phyloP scores from a whole-genome alignment of 2,888 invertebrate genomes.

The Spatulosminthurus flaviceps region DNA sequence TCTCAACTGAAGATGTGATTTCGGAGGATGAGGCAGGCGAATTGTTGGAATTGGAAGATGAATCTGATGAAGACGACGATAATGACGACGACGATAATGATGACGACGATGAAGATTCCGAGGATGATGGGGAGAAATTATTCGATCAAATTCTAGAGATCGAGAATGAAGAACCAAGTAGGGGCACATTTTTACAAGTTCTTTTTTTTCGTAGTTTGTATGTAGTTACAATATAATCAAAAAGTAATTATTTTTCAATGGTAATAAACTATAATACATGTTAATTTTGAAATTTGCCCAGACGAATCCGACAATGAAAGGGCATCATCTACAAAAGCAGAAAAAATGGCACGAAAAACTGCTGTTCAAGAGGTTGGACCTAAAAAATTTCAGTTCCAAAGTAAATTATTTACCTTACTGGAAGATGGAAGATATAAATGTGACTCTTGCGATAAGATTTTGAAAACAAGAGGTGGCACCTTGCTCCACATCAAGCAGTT shows the following conservation, averaged over 20 bases:
- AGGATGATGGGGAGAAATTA: background rate
- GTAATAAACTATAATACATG: too few relatives aligned
- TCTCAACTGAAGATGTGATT: too few relatives aligned
- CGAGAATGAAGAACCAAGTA: background rate
- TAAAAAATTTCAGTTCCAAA: constrained; percentile 7
- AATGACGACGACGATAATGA: background rate
- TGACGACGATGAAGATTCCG: background rate
- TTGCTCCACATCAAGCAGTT: constrained; percentile 27
- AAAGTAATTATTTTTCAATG: background rate
- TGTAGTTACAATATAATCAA: too few relatives aligned
- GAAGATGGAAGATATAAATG: constrained; percentile 32
- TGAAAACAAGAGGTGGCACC: constrained; percentile 25
- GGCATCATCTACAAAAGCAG: background rate
- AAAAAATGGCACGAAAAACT: background rate
- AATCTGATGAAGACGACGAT: background rate
- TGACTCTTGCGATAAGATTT: constrained; percentile 1
- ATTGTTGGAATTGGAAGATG: background rate
- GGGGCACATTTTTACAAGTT: too few relatives aligned
- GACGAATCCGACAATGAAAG: background rate
- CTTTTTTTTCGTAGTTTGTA: too few relatives aligned
- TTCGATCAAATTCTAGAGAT: background rate
- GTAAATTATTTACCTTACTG: background rate
- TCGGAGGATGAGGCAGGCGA: too few relatives aligned
- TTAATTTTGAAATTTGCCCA: too few relatives aligned
- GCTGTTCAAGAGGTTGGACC: constrained; percentile 9